Percentiles rank a stretch among this genome's conserved stretches.
phyloP scores from a whole-genome alignment of 2,888 invertebrate genomes.

The Ophion slaviceki region DNA sequence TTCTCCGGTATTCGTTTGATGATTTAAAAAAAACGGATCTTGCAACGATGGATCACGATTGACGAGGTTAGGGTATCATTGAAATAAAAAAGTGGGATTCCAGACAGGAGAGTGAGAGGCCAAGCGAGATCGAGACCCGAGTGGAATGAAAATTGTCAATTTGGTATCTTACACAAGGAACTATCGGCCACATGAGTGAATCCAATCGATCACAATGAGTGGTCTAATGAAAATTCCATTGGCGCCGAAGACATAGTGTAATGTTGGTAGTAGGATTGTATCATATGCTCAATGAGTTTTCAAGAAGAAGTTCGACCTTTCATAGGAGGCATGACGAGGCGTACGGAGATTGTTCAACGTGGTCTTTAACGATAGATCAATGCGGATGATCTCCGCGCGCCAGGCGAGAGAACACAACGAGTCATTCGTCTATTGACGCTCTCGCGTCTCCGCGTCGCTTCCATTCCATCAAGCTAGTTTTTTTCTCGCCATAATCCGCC shows the following conservation, averaged over 20 bases:
- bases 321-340: constrained; percentile 53
- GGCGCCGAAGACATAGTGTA: constrained; percentile 7
- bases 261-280: constrained; percentile 45
- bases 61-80: constrained; percentile 1
- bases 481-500: background rate
- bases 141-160: constrained; percentile 17
- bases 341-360: constrained; percentile 60
- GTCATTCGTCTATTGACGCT: constrained; percentile 56
- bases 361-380: constrained; percentile 64
- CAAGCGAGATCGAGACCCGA: background rate
- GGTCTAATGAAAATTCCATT: constrained; percentile 63
- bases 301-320: constrained; percentile 62
- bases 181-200: constrained; percentile 18
- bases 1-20: constrained; percentile 14
- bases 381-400: constrained; percentile 57
- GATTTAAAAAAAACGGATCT: constrained; percentile 27
- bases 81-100: background rate
- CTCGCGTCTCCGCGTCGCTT: constrained; percentile 41
- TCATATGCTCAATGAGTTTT: constrained; percentile 62
- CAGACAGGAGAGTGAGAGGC: background rate
- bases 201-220: constrained; percentile 60
- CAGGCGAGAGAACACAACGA: constrained; percentile 37
- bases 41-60: constrained; percentile 37
- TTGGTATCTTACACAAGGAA: background rate
- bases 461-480: constrained; percentile 57